These are phyloP conservation scores for Diplosoma virens DNA, from an alignment of 23 tunicate genomes.

Conservation along the genomic window DNA sequence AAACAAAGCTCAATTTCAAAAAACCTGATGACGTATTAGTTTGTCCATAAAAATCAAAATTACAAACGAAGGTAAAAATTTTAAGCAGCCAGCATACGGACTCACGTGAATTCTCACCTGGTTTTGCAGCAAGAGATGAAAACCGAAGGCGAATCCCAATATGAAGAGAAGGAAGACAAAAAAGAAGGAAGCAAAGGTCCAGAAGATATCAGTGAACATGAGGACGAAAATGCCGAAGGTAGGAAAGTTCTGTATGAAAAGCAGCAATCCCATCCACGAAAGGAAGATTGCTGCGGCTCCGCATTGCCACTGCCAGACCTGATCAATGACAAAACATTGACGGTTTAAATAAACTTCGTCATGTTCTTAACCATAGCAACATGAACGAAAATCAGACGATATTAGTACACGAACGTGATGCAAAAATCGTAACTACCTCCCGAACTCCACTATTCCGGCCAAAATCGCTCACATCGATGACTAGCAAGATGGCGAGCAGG, in stretches of 20 bases:
- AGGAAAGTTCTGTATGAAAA: conserved; percentile 91
- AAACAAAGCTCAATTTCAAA: no score
- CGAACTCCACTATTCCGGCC: conserved; percentile 59
- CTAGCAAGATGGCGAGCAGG: conserved; percentile 60
- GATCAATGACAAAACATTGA: background rate
- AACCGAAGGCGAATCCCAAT: conserved; percentile 90
- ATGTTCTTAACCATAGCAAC: background rate
- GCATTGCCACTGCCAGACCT: conserved; percentile 99
- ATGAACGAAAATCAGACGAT: background rate
- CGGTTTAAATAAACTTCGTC: background rate
- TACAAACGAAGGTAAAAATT: no score
- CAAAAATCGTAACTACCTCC: conserved; percentile 64
- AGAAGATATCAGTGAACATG: conserved; percentile 84
- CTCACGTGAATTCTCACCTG: conserved; percentile 76
- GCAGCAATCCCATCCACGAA: conserved; percentile 94
- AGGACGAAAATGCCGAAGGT: conserved; percentile 90
- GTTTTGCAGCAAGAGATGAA: conserved; percentile 84
- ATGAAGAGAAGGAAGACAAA: conserved; percentile 84
- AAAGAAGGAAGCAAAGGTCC: conserved; percentile 73
- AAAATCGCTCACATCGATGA: conserved; percentile 38
- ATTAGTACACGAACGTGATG: no score
- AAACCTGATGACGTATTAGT: no score
- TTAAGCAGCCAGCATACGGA: no score
- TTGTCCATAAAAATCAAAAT: no score
- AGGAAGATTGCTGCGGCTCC: conserved; percentile 80